Conservation (phyloP, 2,888 invertebrate species). For the Neoitamus cyanurus region DNA sequence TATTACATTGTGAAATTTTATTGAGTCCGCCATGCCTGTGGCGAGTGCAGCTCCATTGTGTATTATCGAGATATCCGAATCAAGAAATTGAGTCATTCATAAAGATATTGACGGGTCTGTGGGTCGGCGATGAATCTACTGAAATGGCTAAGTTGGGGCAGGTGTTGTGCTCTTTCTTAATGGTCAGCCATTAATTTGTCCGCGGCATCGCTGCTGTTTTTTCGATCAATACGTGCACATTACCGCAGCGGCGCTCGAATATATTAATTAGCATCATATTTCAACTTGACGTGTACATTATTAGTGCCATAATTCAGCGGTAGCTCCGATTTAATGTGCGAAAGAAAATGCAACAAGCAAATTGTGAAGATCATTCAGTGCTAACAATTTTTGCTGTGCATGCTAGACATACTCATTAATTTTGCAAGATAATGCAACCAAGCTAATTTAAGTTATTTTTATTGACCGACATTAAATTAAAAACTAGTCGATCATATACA, state of each 20-base stretch:
- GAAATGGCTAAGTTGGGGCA: background rate
- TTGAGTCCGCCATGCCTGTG: conserved; percentile 20
- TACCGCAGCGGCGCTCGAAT: background rate
- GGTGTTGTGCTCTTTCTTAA: conserved; percentile 24
- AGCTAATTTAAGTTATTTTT: no score
- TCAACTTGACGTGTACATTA: conserved; percentile 4
- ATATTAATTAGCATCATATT: conserved; percentile 1
- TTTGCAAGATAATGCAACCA: no score
- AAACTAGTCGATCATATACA: no score
- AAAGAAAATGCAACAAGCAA: no score
- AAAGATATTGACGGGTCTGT: conserved; percentile 36
- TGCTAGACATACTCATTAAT: no score
- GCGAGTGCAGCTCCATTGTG: conserved; percentile 11
- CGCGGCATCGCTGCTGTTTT: background rate
- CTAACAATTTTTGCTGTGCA: no score
- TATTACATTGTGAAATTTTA: conserved; percentile 38
- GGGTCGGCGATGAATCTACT: conserved; percentile 1
- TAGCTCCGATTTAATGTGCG: background rate
- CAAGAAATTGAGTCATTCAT: conserved; percentile 43
- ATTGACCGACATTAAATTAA: no score
- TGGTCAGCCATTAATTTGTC: conserved; percentile 10
- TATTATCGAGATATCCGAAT: conserved; percentile 13
- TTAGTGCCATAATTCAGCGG: background rate
- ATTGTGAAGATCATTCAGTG: no score
- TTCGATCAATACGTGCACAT: background rate